Evolutionary conservation across 2,797 vertebrate species (phyloP).

Genomic region (Diplodus sargus): DNA sequence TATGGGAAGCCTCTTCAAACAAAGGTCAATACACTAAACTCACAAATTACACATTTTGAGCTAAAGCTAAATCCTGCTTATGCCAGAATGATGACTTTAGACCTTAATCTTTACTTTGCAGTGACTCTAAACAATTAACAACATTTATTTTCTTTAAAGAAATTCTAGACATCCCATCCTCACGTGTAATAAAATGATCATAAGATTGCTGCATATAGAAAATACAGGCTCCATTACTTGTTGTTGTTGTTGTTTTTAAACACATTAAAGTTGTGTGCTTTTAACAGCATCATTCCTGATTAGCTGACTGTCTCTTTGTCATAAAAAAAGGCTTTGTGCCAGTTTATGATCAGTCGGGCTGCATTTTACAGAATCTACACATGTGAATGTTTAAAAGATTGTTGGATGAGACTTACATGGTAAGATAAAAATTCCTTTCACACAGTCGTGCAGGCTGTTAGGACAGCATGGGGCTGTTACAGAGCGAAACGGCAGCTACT

Average conservation of each 20-base stretch:
- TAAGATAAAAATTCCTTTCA: slow-evolving; percentile 63
- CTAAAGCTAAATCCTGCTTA: not conserved
- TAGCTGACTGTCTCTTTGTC: slow-evolving; percentile 16
- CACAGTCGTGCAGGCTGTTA: slow-evolving; percentile 57
- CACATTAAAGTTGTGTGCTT: not conserved
- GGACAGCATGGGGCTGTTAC: slow-evolving; percentile 41
- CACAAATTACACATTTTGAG: slow-evolving; percentile 6
- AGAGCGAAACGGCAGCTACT: slow-evolving; percentile 53
- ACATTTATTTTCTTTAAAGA: not conserved
- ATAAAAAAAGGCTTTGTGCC: slow-evolving; percentile 61
- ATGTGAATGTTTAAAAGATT: slow-evolving; percentile 48
- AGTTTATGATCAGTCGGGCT: slow-evolving; percentile 38
- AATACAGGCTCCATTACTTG: not conserved
- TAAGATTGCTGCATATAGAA: not conserved
- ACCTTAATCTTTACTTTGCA: not conserved
- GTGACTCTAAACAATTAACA: not conserved
- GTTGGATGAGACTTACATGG: slow-evolving; percentile 64
- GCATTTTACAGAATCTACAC: slow-evolving; percentile 55
- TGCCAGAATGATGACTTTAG: not conserved
- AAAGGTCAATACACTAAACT: slow-evolving; percentile 31
- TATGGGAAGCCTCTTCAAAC: slow-evolving; percentile 16
- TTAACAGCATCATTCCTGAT: slow-evolving; percentile 19
- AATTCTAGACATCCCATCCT: too few species aligned
- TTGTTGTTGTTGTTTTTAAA: not conserved
- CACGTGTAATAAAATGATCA: not conserved